phyloP scores from a whole-genome alignment of 2,888 invertebrate species.

The Ethmia dodecea region DNA sequence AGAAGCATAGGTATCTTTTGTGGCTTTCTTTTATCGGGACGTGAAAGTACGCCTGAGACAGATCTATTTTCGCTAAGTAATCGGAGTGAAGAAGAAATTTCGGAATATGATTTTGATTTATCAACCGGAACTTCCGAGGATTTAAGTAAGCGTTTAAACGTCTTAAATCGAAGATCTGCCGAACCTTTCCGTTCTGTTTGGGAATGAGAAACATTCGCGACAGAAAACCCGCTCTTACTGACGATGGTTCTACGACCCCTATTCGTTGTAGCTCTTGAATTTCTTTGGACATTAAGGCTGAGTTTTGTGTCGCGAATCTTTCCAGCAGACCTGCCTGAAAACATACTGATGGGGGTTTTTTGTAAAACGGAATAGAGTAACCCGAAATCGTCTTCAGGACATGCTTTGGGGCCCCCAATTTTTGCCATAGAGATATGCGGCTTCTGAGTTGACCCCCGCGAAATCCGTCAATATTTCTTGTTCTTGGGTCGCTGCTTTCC shows the following conservation, averaged over 20 bases:
- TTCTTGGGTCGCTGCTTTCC: background rate
- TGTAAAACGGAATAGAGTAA: no score
- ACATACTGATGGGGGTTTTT: no score
- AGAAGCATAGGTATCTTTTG: slow-evolving; percentile 20
- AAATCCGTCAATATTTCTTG: background rate
- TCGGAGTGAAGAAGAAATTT: slow-evolving; percentile 14
- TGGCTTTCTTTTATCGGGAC: slow-evolving; percentile 15
- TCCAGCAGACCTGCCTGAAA: no score
- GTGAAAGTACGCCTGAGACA: no score
- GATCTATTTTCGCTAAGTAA: slow-evolving; percentile 24
- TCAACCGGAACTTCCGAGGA: slow-evolving; percentile 3
- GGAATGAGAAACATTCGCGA: no score
- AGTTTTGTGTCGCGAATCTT: no score
- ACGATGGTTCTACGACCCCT: no score
- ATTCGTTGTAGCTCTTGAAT: no score
- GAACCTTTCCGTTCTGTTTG: background rate
- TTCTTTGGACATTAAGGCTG: no score
- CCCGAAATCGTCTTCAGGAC: background rate
- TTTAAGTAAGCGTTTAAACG: slow-evolving; percentile 2
- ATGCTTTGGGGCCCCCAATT: background rate
- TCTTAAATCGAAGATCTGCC: slow-evolving; percentile 4
- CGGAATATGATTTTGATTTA: slow-evolving; percentile 4
- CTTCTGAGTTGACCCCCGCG: background rate
- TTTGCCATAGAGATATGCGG: background rate
- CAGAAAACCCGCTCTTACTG: no score